Conservation (phyloP, 2,888 invertebrate genomes). For the Sphecodes monilicornis region DNA sequence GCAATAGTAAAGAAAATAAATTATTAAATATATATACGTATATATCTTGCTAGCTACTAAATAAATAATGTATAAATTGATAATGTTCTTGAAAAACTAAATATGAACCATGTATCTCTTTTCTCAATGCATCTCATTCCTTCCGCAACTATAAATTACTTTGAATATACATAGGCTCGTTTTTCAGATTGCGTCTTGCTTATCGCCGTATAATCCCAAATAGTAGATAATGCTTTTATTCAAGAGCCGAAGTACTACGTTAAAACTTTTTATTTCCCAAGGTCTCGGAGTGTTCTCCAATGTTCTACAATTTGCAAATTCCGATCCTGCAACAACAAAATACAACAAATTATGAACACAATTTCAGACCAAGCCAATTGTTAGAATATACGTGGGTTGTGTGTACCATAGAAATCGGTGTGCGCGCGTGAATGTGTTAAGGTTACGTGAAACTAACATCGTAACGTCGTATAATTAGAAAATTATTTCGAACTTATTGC, state of each 20-base stretch:
- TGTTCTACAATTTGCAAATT: constrained; percentile 27
- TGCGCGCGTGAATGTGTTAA: background rate
- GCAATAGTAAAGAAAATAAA: constrained; percentile 30
- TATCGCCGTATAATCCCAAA: constrained; percentile 25
- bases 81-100: constrained; percentile 30
- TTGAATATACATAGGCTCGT: constrained; percentile 3
- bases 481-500: constrained; percentile 24
- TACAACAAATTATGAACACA: background rate
- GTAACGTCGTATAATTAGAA: constrained; percentile 24
- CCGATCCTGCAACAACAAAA: constrained; percentile 34
- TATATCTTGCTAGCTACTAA: constrained; percentile 5
- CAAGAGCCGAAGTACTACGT: background rate
- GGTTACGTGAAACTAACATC: constrained; percentile 28
- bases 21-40: constrained; percentile 2
- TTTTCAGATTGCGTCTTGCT: constrained; percentile 15
- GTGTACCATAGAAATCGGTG: background rate
- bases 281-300: background rate
- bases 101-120: constrained; percentile 56
- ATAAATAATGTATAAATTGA: constrained; percentile 42
- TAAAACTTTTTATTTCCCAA: background rate
- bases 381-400: background rate
- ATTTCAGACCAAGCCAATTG: background rate
- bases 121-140: constrained; percentile 31
- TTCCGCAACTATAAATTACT: constrained; percentile 7
- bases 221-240: constrained; percentile 24